Evolutionary conservation across 2,888 invertebrate genomes (phyloP).

Genomic region (Drosophila kokeensis): DNA sequence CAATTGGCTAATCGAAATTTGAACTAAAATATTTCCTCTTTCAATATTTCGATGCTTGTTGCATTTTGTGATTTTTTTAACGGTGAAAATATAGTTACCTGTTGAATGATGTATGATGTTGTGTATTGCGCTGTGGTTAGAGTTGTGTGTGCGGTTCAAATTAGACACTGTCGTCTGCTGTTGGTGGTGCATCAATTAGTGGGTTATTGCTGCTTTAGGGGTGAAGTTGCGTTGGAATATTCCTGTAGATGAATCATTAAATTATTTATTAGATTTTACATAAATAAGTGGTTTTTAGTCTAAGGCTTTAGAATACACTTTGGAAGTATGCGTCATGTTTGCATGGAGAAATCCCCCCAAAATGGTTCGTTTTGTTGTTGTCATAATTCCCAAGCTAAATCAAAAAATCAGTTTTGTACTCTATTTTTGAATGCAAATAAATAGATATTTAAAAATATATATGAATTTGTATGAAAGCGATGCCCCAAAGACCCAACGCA

Average conservation of each 20-base stretch:
- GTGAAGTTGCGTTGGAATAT: conserved; percentile 72
- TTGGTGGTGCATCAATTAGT: conserved; percentile 7
- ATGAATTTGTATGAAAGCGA: conserved; percentile 25
- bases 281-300: neutral
- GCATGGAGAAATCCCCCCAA: neutral
- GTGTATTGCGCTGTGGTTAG: neutral
- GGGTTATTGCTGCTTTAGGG: conserved; percentile 41
- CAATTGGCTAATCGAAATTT: neutral
- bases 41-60: neutral
- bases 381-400: neutral
- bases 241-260: conserved; percentile 65
- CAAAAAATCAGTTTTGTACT: conserved; percentile 5
- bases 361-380: conserved; percentile 18
- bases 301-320: neutral
- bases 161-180: conserved; percentile 1
- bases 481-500: conserved; percentile 46
- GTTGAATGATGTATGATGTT: conserved; percentile 18
- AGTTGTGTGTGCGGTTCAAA: neutral
- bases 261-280: neutral
- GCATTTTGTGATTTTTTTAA: neutral
- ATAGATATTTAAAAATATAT: conserved; percentile 8
- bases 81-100: conserved; percentile 13
- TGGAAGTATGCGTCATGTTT: neutral
- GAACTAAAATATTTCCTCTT: neutral
- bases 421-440: conserved; percentile 46